These are phyloP conservation scores for Vombatus ursinus DNA, from an alignment of 2,113 vertebrate genomes.

Conservation along the genomic window DNA sequence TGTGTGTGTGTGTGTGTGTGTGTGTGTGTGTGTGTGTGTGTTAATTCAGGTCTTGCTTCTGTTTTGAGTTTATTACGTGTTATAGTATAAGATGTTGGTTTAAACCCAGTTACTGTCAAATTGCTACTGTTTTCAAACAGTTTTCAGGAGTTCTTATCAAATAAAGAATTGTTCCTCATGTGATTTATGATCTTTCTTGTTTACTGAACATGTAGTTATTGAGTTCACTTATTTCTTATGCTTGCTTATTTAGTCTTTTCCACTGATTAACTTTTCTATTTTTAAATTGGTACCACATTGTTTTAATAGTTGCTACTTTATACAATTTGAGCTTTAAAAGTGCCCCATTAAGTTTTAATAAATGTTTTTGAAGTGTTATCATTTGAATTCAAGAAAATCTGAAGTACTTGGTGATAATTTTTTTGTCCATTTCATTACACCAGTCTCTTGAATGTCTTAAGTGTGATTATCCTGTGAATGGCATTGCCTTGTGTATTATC, in stretches of 20 bases:
- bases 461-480: not conserved
- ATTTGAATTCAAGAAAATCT: not conserved
- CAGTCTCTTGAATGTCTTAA: not conserved
- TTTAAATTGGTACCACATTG: not conserved
- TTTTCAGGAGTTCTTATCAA: not conserved
- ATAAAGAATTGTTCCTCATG: not conserved
- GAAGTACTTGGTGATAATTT: not conserved
- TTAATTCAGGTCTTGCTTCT: not conserved
- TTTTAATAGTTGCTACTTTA: not conserved
- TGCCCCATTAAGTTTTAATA: not conserved
- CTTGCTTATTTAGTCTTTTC: not conserved
- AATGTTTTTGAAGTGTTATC: not conserved
- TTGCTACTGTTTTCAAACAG: not conserved
- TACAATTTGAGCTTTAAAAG: not conserved
- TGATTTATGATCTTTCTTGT: not conserved
- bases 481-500: not conserved
- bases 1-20: not conserved
- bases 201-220: not conserved
- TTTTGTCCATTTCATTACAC: not conserved
- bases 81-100: not conserved
- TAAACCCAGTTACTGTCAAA: not conserved
- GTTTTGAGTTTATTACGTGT: not conserved
- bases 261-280: not conserved
- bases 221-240: not conserved
- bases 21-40: not conserved